phyloP scores from a whole-genome alignment of 2,888 invertebrate genomes.

The Desoria tigrina region DNA sequence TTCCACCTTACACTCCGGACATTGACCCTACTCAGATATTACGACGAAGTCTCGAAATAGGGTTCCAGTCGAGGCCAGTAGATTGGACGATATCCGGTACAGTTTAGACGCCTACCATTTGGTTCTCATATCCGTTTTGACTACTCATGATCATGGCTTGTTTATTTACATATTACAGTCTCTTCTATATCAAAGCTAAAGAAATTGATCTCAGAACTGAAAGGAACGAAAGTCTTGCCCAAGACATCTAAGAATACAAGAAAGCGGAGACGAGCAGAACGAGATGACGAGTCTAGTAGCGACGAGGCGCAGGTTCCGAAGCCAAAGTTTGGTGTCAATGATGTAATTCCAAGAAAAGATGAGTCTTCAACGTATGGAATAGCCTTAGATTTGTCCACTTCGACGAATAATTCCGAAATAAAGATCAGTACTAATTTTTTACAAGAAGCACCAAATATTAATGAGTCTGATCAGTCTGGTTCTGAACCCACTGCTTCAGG shows the following conservation, averaged over 20 bases:
- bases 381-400: conserved; percentile 21
- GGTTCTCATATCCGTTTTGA: no score
- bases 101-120: neutral
- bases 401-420: neutral
- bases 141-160: neutral
- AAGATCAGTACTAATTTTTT: no score
- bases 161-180: conserved; percentile 19
- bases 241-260: conserved; percentile 10
- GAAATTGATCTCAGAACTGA: conserved; percentile 35
- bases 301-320: conserved; percentile 31
- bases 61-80: conserved; percentile 55
- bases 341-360: neutral
- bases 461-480: no score
- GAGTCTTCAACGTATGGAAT: conserved; percentile 9
- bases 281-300: conserved; percentile 39
- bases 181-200: conserved; percentile 42
- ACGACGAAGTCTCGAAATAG: conserved; percentile 28
- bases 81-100: conserved; percentile 73
- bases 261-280: conserved; percentile 32
- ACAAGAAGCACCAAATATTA: no score
- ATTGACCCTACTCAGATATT: conserved; percentile 69
- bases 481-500: no score
- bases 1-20: conserved; percentile 69
- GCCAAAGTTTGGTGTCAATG: neutral
- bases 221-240: conserved; percentile 14